These are phyloP conservation scores for Chouioia cunea DNA, from an alignment of 2,888 invertebrate genomes.

Conservation along the genomic window DNA sequence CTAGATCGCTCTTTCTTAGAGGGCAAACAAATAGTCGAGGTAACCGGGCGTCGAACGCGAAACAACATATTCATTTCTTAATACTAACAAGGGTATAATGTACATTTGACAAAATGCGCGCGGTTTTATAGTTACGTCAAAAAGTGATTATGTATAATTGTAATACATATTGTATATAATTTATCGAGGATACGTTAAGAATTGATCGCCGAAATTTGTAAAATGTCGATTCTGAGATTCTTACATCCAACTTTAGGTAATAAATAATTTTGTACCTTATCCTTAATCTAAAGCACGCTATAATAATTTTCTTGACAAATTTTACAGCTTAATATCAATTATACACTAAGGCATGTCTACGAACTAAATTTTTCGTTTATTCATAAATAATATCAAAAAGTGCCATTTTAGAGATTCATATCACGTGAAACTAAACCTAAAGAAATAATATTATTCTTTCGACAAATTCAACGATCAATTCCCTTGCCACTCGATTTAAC, in stretches of 20 bases:
- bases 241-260: slow-evolving; percentile 21
- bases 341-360: slow-evolving; percentile 28
- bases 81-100: slow-evolving; percentile 54
- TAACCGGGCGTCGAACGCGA: slow-evolving; percentile 24
- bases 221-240: slow-evolving; percentile 36
- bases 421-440: slow-evolving; percentile 25
- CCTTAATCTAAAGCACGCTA: slow-evolving; percentile 23
- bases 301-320: slow-evolving; percentile 10
- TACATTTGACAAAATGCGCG: slow-evolving; percentile 55
- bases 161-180: slow-evolving; percentile 32
- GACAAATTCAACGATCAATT: slow-evolving; percentile 31
- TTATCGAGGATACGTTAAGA: slow-evolving; percentile 16
- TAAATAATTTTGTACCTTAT: slow-evolving; percentile 40
- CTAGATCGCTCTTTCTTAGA: slow-evolving; percentile 16
- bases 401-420: slow-evolving; percentile 24
- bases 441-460: slow-evolving; percentile 28
- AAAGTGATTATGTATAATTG: slow-evolving; percentile 38
- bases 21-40: slow-evolving; percentile 12
- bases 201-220: slow-evolving; percentile 33
- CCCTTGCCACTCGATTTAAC: slow-evolving; percentile 37
- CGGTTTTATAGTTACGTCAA: slow-evolving; percentile 43
- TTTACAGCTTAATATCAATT: slow-evolving; percentile 32
- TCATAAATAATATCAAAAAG: slow-evolving; percentile 39
- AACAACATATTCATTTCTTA: slow-evolving; percentile 53
- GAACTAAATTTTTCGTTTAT: slow-evolving; percentile 27